These are phyloP conservation scores for Nothobranchius furzeri DNA, from an alignment of 2,113 vertebrate genomes.

Conservation along the genomic window DNA sequence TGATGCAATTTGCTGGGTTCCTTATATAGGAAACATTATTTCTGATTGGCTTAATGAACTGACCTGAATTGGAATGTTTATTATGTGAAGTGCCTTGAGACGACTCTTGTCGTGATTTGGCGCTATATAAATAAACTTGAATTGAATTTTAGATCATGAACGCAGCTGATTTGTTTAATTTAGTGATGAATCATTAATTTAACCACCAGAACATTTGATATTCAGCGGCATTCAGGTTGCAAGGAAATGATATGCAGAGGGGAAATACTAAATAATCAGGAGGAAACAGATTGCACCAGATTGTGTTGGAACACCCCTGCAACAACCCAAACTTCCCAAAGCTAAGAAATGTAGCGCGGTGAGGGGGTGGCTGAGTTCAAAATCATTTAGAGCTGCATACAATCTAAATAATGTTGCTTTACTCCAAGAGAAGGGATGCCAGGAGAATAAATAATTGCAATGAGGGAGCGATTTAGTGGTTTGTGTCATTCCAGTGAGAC, in stretches of 20 bases:
- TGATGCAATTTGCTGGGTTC: too few relatives aligned
- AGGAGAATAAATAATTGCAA: slow-evolving; percentile 55
- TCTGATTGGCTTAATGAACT: too few relatives aligned
- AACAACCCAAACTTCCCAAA: slow-evolving; percentile 30
- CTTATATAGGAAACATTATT: too few relatives aligned
- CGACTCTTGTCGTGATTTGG: too few relatives aligned
- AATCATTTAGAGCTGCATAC: slow-evolving; percentile 49
- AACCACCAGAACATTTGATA: neutral
- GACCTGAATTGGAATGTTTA: too few relatives aligned
- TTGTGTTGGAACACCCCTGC: neutral
- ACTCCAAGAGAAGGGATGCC: slow-evolving; percentile 35
- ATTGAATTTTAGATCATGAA: too few relatives aligned
- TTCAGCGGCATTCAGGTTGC: neutral
- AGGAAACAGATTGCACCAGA: slow-evolving; percentile 18
- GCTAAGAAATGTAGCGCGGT: slow-evolving; percentile 25
- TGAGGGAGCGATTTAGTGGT: slow-evolving; percentile 50
- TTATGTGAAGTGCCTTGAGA: too few relatives aligned
- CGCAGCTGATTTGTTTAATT: too few relatives aligned
- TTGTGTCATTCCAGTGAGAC: slow-evolving; percentile 51
- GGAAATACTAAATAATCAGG: slow-evolving; percentile 11
- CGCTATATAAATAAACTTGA: too few relatives aligned
- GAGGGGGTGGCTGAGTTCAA: slow-evolving; percentile 59
- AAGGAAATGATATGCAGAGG: slow-evolving; percentile 1
- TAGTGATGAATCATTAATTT: neutral
- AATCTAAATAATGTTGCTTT: slow-evolving; percentile 50